Base-by-base conservation (phyloP, 2,113 vertebrate genomes). In the Percopsis transmontana region DNA sequence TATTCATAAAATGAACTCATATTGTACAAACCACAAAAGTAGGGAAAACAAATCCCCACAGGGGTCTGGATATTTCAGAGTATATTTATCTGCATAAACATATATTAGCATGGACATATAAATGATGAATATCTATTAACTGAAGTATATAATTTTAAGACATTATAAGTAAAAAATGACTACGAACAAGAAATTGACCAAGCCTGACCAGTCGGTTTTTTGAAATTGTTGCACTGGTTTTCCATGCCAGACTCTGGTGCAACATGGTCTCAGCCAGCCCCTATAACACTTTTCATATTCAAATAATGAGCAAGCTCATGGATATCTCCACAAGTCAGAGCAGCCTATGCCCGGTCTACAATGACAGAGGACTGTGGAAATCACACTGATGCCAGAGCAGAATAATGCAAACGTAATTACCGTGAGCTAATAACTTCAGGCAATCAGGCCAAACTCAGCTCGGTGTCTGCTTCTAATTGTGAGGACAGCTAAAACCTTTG, bases 361-460 rank as follows among this genome's bases (percentile, higher is more conserved):
- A 64, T 83, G 80, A 79, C 72, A 73, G 69, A 74, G 72, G 76
- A 68, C 68, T 69, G 74, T 72, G 80, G 62, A 69, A 82, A 74
- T 69, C 55, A 78, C 79, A 80, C 72, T 72, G 71, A 58, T 76
- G 81, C 68, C 20, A 59, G 61, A 8, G 57, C 60, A 82, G 88
- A 89, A 89, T 89, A 91, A 88, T 89, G 77, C 81, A 85, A 85
- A 82, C 83, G 77, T 91, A 90, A 91, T 92, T 89, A 91, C 77
- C 52, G 51, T 79, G 80, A 79, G 86, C 85, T 92, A 89, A 91
- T 91, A 91, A 91, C 86, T 85, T 80, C 64, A 72, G 74, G 87
- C 85, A 84, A 86, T 89, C 58, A 61, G 85, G 77, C 72, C 73
- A 83, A 69, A 80, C 77, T 80, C 82, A 18, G 84, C 85, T 86